Evolutionary conservation across 2,888 invertebrate species (phyloP).

Genomic region (Leucoma salicis): DNA sequence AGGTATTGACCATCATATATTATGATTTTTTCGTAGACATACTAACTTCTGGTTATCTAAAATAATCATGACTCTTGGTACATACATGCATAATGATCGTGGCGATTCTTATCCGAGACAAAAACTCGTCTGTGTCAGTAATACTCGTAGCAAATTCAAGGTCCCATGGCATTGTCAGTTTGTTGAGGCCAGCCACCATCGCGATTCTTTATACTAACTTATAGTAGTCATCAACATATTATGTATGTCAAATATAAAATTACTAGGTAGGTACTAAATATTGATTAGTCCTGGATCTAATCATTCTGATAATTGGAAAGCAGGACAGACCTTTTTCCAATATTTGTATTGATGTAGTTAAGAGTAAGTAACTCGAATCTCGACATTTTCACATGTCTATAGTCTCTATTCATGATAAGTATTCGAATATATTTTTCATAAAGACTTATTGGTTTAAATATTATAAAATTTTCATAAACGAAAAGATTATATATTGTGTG

Average conservation of each 20-base stretch:
- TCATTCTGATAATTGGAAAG: background rate
- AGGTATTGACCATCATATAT: slow-evolving; percentile 9
- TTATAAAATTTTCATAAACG: too few species aligned
- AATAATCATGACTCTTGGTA: slow-evolving; percentile 57
- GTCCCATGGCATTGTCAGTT: slow-evolving; percentile 42
- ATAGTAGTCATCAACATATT: too few species aligned
- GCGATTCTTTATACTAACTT: slow-evolving; percentile 35
- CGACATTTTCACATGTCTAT: too few species aligned
- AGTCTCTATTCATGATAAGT: too few species aligned
- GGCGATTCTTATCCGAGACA: slow-evolving; percentile 61
- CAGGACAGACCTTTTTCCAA: background rate
- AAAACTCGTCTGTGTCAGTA: slow-evolving; percentile 59
- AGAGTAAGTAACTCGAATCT: too few species aligned
- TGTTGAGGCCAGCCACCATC: slow-evolving; percentile 41
- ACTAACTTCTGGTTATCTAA: slow-evolving; percentile 48
- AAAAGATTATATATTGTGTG: too few species aligned
- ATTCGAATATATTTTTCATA: too few species aligned
- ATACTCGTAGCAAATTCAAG: slow-evolving; percentile 51
- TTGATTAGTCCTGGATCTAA: background rate
- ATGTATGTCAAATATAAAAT: background rate
- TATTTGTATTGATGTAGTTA: too few species aligned
- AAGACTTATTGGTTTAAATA: too few species aligned
- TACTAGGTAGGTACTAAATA: too few species aligned
- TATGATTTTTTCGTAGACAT: slow-evolving; percentile 23
- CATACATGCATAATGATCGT: slow-evolving; percentile 59